Evolutionary conservation across 1,140 invertebrate species (phyloP).

Genomic region (Notospermus geniculatus): DNA sequence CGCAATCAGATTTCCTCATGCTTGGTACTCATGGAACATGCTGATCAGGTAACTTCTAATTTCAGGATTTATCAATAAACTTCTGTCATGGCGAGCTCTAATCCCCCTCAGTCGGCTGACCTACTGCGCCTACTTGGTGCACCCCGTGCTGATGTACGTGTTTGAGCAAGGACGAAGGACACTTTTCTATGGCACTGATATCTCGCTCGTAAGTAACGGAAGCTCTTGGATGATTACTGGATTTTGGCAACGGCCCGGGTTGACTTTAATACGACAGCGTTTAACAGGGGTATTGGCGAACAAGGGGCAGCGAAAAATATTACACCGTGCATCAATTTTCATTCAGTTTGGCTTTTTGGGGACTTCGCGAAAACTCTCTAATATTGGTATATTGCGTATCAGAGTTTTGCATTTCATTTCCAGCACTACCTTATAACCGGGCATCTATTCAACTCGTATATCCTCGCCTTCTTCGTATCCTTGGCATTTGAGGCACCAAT

Average conservation of each 20-base stretch:
- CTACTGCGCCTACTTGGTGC: conserved; percentile 85
- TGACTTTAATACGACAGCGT: too few relatives aligned
- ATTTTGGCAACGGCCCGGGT: too few relatives aligned
- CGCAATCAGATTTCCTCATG: too few relatives aligned
- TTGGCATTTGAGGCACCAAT: conserved; percentile 53
- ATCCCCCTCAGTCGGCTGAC: conserved; percentile 83
- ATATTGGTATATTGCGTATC: too few relatives aligned
- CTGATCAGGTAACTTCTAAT: too few relatives aligned
- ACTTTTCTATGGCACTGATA: conserved; percentile 1
- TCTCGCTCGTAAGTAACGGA: conserved; percentile 13
- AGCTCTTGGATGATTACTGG: conserved; percentile 19
- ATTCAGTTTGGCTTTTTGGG: too few relatives aligned
- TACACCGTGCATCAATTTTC: too few relatives aligned
- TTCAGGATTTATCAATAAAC: conserved; percentile 65
- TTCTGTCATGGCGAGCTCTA: conserved; percentile 75
- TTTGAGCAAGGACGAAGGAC: neutral
- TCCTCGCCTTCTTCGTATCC: conserved; percentile 42
- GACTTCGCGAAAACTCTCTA: too few relatives aligned
- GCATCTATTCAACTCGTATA: conserved; percentile 41
- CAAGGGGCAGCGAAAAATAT: too few relatives aligned
- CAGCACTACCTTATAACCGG: conserved; percentile 25
- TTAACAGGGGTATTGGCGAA: too few relatives aligned
- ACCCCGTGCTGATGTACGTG: conserved; percentile 57
- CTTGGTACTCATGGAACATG: too few relatives aligned
- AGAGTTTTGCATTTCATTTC: too few relatives aligned